Conservation (phyloP, 2,888 invertebrate species). For the Cryptops parisi region DNA sequence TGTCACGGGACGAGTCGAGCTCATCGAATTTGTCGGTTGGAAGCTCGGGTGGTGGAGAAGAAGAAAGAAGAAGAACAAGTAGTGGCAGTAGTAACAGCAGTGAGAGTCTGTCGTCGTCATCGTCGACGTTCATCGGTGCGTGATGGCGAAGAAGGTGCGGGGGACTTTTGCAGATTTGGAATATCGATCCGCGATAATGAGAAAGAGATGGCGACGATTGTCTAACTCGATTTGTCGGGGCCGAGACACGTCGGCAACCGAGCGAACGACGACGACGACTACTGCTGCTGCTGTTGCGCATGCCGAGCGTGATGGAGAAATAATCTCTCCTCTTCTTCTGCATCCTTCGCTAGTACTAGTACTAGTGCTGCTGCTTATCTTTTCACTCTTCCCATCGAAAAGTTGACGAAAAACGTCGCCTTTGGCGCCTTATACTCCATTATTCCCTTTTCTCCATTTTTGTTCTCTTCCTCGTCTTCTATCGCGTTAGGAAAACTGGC, state of each 20-base stretch:
- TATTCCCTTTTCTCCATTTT: too few species aligned
- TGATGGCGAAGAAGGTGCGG: not conserved
- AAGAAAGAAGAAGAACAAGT: not conserved
- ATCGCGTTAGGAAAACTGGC: too few species aligned
- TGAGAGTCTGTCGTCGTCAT: not conserved
- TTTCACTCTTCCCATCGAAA: too few species aligned
- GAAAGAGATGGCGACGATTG: not conserved
- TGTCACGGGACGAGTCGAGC: not conserved
- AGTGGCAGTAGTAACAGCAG: not conserved
- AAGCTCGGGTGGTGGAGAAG: not conserved
- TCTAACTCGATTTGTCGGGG: constrained; percentile 16
- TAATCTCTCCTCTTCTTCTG: too few species aligned
- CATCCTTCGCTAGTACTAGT: too few species aligned
- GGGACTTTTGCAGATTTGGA: not conserved
- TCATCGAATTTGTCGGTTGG: not conserved
- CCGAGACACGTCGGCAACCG: constrained; percentile 40
- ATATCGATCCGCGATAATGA: not conserved
- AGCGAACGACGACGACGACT: too few species aligned
- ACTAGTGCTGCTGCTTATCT: too few species aligned
- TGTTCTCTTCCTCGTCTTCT: too few species aligned
- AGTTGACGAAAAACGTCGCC: too few species aligned
- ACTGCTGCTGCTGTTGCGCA: too few species aligned
- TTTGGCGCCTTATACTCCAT: too few species aligned
- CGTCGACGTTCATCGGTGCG: not conserved
- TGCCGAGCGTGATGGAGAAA: too few species aligned